Evolutionary conservation across 2,113 vertebrate genomes (phyloP).

Genomic region (Megaceryle torquata): DNA sequence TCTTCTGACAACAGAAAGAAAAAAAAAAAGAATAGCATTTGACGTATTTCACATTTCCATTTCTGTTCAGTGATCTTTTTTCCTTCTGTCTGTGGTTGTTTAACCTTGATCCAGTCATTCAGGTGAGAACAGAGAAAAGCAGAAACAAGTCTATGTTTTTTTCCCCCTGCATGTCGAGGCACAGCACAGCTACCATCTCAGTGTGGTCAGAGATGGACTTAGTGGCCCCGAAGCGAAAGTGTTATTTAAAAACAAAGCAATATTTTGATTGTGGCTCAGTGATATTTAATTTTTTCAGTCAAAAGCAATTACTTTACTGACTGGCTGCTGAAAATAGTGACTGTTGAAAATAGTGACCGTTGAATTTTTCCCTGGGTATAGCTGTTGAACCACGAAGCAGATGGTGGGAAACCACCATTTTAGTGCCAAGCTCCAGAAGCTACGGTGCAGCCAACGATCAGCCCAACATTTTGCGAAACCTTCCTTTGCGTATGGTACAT

Average conservation of each 20-base stretch:
- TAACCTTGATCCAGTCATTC: slow-evolving; percentile 31
- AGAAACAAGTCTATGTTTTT: neutral
- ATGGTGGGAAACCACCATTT: neutral
- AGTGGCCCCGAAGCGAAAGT: neutral
- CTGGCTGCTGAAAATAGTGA: neutral
- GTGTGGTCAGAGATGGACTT: neutral
- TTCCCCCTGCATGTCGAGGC: neutral
- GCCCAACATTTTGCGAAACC: neutral
- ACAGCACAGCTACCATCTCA: neutral
- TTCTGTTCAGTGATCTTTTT: slow-evolving; percentile 22
- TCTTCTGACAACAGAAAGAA: neutral
- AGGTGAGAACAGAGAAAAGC: slow-evolving; percentile 25
- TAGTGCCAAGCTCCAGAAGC: neutral
- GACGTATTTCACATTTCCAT: slow-evolving; percentile 52
- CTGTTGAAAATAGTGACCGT: neutral
- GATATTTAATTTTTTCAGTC: neutral
- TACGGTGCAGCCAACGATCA: rapidly evolving
- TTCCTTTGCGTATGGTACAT: neutral
- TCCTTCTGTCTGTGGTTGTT: slow-evolving; percentile 36
- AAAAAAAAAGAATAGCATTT: neutral
- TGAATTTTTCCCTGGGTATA: neutral
- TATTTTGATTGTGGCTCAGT: neutral
- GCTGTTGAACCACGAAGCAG: neutral
- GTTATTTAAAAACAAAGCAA: neutral
- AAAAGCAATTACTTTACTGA: neutral